phyloP scores from a whole-genome alignment of 2,797 vertebrate species.

The Mycteria americana region DNA sequence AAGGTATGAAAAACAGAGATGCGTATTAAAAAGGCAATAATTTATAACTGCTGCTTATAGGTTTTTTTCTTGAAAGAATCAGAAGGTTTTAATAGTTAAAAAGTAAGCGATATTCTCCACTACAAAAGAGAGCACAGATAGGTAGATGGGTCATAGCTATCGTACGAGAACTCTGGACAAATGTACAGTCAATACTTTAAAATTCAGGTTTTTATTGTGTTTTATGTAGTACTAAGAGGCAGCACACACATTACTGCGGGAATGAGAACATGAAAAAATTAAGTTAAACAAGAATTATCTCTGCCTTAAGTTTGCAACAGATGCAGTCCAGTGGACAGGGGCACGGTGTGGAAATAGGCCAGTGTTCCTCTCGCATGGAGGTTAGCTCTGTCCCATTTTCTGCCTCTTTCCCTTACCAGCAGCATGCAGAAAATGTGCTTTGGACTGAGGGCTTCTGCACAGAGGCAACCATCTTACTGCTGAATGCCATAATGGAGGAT shows the following conservation, averaged over 20 bases:
- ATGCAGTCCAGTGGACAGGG: neutral
- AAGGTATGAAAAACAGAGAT: neutral
- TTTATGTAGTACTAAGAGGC: neutral
- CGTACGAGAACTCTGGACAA: neutral
- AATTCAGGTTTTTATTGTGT: neutral
- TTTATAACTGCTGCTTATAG: neutral
- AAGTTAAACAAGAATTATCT: neutral
- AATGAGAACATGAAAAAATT: neutral
- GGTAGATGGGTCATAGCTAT: neutral
- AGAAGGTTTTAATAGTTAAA: neutral
- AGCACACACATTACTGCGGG: neutral
- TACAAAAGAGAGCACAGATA: neutral
- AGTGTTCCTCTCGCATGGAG: fast-evolving
- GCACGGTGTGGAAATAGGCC: neutral
- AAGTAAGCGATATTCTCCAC: neutral
- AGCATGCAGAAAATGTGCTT: neutral
- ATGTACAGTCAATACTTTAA: neutral
- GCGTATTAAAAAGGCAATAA: neutral
- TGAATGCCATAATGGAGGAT: fast-evolving
- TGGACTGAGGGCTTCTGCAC: neutral
- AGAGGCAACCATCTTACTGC: neutral
- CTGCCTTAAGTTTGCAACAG: neutral
- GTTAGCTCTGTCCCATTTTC: neutral
- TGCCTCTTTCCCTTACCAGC: neutral
- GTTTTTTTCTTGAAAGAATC: neutral